Evolutionary conservation across 2,888 invertebrate species (phyloP), one percentile per base, ranked within the genome.

Genomic region (Scaptomyza reducta): DNA sequence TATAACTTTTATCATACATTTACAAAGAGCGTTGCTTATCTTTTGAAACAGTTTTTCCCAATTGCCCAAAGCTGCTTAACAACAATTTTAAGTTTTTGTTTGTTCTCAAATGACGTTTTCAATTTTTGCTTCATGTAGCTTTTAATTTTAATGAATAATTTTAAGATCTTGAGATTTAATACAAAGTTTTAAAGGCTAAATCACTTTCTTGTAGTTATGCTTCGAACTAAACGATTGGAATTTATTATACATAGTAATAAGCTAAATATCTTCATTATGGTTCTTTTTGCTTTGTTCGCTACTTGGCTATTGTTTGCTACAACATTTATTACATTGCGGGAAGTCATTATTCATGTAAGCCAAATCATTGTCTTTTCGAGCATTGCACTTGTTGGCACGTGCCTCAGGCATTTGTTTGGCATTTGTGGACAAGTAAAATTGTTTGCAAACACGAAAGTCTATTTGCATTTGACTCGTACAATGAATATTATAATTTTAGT

Each of bases 351-450:
- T 29, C 7, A 44, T 22, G 6, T 13, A 7, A 14, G 7, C 7
- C 5, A 2, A 7, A 41, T 35, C 27, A 22, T 14, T 45, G 25
- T 47, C 13, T 14, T 40, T 47, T 49, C 33, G 63, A 25, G 59
- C 61, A 51, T 45, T 55, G 66, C 60, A 77, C 80, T 51, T 53
- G 58, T 46, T 62, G 77, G 55, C 59, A 80, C 83, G 66, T 68
- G 69, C 73, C 75, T 80, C 73, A 79, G 38, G 46, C 33, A 22
- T 42, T 44, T 29, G 44, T 2, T 14, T 44, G 25, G 14, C 46
- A 18, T 42, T 47, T 51, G 10, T 40, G 27, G 29, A 35, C 57
- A 10, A 50, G 10, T 49, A 11, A 29, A 45, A 46, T 31, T 35
- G 50, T 14, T 35, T 9, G 18, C 38, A 38, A 41, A 27, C 56